Evolutionary conservation across 2,888 invertebrate species (phyloP).

Genomic region (Apodemia hepburni): DNA sequence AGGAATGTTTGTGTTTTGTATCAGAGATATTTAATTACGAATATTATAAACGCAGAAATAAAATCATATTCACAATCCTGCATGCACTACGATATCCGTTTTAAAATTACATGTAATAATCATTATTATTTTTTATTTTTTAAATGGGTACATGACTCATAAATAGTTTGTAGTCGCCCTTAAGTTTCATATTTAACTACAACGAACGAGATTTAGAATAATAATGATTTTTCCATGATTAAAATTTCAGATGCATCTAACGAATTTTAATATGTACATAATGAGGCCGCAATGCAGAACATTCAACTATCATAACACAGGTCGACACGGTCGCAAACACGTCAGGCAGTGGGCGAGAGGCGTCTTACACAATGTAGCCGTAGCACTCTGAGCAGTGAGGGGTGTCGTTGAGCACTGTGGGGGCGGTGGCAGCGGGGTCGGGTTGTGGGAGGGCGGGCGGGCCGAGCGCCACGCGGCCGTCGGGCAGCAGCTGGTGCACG

Average conservation of each 20-base stretch:
- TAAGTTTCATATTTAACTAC: background rate
- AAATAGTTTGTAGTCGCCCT: no score
- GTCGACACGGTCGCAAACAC: constrained; percentile 79
- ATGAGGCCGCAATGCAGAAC: constrained; percentile 34
- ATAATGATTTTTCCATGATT: background rate
- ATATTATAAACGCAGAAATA: constrained; percentile 1
- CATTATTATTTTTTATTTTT: constrained; percentile 37
- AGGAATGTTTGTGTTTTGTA: constrained; percentile 8
- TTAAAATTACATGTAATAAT: constrained; percentile 30
- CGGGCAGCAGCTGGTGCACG: constrained; percentile 73
- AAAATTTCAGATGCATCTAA: background rate
- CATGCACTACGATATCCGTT: constrained; percentile 11
- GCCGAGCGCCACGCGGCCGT: constrained; percentile 73
- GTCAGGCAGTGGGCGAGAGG: constrained; percentile 58
- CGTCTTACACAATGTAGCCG: constrained; percentile 92
- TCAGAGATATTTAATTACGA: background rate
- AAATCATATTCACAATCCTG: constrained; percentile 3
- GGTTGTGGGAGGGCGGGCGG: constrained; percentile 47
- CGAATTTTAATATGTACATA: constrained; percentile 27
- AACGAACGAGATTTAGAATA: background rate
- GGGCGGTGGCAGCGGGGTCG: constrained; percentile 45
- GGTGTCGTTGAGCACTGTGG: constrained; percentile 76
- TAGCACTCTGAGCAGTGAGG: constrained; percentile 92
- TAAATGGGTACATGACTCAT: background rate
- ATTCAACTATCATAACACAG: constrained; percentile 54